Evolutionary conservation across 2,888 invertebrate genomes (phyloP).

Genomic region (Miltochrista miniata): DNA sequence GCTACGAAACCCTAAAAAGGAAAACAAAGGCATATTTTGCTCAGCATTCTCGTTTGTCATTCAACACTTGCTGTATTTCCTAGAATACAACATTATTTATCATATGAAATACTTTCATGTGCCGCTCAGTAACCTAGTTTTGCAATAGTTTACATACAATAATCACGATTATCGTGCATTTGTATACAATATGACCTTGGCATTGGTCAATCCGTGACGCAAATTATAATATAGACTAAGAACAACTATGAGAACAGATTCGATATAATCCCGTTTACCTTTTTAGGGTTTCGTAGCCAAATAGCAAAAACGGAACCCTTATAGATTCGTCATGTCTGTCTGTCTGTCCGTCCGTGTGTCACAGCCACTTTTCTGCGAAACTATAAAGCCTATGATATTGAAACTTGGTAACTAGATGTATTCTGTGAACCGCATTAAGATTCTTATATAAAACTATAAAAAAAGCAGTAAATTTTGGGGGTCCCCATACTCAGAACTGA

Average conservation of each 20-base stretch:
- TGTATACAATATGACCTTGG: slow-evolving; percentile 53
- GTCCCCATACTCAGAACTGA: too few species aligned
- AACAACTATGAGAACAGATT: slow-evolving; percentile 3
- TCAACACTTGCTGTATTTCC: slow-evolving; percentile 40
- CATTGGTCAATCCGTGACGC: slow-evolving; percentile 46
- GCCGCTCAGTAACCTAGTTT: slow-evolving; percentile 46
- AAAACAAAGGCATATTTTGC: not conserved
- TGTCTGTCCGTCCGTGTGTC: too few species aligned
- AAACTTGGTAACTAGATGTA: too few species aligned
- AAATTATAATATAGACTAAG: slow-evolving; percentile 1
- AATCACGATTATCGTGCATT: slow-evolving; percentile 25
- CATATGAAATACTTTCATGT: slow-evolving; percentile 31
- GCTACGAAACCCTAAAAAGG: not conserved
- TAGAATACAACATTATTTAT: slow-evolving; percentile 44
- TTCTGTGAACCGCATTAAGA: too few species aligned
- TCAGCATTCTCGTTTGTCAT: slow-evolving; percentile 34
- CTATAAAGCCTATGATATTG: too few species aligned
- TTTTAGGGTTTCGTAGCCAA: too few species aligned
- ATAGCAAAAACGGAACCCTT: too few species aligned
- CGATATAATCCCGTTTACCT: not conserved
- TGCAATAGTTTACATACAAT: slow-evolving; percentile 48
- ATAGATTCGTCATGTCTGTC: too few species aligned
- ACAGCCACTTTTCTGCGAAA: too few species aligned
- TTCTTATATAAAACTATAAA: too few species aligned
- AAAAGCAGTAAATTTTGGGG: too few species aligned